phyloP scores from a whole-genome alignment of 2,888 invertebrate genomes.

The Agrochola lota region DNA sequence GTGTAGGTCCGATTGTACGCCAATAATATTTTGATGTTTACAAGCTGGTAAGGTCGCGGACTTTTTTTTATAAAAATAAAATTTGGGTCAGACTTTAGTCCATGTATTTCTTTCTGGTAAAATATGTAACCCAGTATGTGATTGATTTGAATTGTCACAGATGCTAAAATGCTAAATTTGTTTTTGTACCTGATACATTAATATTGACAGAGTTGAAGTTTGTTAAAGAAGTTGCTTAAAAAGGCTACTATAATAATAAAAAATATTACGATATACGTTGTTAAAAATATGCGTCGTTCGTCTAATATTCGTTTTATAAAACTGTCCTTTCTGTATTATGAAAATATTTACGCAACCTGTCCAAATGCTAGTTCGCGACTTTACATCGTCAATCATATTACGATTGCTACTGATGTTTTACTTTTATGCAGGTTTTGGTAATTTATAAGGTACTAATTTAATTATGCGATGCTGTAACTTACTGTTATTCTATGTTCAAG shows the following conservation, averaged over 20 bases:
- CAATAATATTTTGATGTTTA: conserved; percentile 60
- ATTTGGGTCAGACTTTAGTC: background rate
- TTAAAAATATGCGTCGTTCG: background rate
- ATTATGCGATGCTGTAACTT: conserved; percentile 53
- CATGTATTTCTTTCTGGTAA: conserved; percentile 1
- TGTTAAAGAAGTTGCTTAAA: no score
- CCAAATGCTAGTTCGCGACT: conserved; percentile 21
- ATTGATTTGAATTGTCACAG: conserved; percentile 1
- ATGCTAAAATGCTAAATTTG: conserved; percentile 7
- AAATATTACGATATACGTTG: background rate
- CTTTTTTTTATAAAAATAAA: background rate
- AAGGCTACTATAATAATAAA: conserved; percentile 2
- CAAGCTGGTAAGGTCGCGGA: conserved; percentile 30
- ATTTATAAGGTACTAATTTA: conserved; percentile 54
- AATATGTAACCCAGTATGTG: conserved; percentile 5
- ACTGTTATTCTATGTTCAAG: conserved; percentile 49
- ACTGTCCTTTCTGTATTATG: conserved; percentile 1
- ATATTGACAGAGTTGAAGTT: conserved; percentile 1
- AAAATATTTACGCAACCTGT: conserved; percentile 11
- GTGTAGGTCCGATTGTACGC: conserved; percentile 29
- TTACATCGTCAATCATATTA: conserved; percentile 17
- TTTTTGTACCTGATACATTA: background rate
- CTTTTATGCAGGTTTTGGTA: conserved; percentile 56
- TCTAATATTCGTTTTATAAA: conserved; percentile 6
- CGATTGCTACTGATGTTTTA: conserved; percentile 34